Base-by-base conservation (phyloP, 2,113 vertebrate genomes). In the Thunnus thynnus region DNA sequence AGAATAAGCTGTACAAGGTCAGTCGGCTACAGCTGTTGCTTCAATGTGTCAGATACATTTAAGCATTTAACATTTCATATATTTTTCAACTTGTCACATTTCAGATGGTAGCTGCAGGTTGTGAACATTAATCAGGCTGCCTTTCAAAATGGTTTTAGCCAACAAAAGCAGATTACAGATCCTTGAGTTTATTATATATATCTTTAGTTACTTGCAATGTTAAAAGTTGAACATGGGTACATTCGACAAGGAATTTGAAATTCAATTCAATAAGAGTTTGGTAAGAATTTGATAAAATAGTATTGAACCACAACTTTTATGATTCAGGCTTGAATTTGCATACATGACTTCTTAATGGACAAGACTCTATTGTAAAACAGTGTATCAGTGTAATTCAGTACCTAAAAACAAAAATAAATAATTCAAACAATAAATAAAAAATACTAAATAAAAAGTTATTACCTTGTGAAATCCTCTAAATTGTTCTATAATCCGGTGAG, bases 31-130 rank as follows among this genome's bases (percentile, higher is more conserved):
- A 68, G 68, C 48, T n/a, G 32, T 58, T 78, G 41, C 55, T 48
- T 70, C 18, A 54, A 47, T 71, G 75, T 79, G 55, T 68, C 46
- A 41, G 67, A 63, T 63, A 14, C 7, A 30, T 87, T 78, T 30
- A 30, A 57, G 36, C 36, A 41, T 41, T 76, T 11, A 48, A 14
- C 14, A 17, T 62, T 14, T 65, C 16, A 66, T 41, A 32, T 61
- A 17, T 58, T 71, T n/a, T 5, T 18, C 13, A 58, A 70, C 44
- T 74, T 46, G 52, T 52, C 10, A 64, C 20, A 54, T 58, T 70
- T 75, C 64, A 70, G 22, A 63, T 57, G 52, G 44, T 58, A 44
- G 51, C 27, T 68, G 32, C 64, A 52, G 22, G 50, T 70, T 74
- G 64, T 51, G 13, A 46, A 32, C n/a, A 55, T 71, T 71, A 67